Base-by-base conservation (phyloP, 2,888 invertebrate genomes). In the Cerceris rybyensis region DNA sequence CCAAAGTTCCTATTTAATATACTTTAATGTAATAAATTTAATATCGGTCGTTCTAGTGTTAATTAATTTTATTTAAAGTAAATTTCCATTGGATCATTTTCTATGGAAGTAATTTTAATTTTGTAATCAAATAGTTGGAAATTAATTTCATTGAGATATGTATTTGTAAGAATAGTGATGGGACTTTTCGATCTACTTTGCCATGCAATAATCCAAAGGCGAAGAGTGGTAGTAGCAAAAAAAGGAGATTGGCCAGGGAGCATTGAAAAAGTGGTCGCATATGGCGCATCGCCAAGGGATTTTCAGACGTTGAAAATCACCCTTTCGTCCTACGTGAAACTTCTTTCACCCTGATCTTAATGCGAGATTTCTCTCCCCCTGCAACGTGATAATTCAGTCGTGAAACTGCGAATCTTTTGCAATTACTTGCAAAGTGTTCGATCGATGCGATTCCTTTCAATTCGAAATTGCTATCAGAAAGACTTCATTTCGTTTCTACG, bases 321-420 rank as follows among this genome's bases (percentile, higher is more conserved):
- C 61, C 75, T 50, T 43, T 61, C 75, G 70, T 70, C 75, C 75
- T 75, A 55, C 43, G 46, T 52, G 17, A 28, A 28, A 70, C 55
- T 57, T 50, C 59, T 50, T 49, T 55, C 14, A 54, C 46, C n/a
- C 50, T 28, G 46, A 60, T 42, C 59, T 49, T 28, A 49, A 13
- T 46, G 42, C 17, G 54, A 65, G 39, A 17, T 17, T n/a, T 5
- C 16, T 39, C 52, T 39, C 16, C 11, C 46, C 9, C 9, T 11
- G 46, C 8, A 46, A 11, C 46, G 46, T 6, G 6, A 11, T 46
- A 46, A 46, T 46, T 46, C 11, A 46, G 46, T 46, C 11, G 9
- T 11, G 46, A 8, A 11, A 46, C 46, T 11, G 1, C 46, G 46
- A 46, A 6, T 5, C 46, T 11, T 46, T 46, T 46, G 11, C 28